phyloP scores from a whole-genome alignment of 2,888 invertebrate genomes.

The Eumacrocentrus americanus region DNA sequence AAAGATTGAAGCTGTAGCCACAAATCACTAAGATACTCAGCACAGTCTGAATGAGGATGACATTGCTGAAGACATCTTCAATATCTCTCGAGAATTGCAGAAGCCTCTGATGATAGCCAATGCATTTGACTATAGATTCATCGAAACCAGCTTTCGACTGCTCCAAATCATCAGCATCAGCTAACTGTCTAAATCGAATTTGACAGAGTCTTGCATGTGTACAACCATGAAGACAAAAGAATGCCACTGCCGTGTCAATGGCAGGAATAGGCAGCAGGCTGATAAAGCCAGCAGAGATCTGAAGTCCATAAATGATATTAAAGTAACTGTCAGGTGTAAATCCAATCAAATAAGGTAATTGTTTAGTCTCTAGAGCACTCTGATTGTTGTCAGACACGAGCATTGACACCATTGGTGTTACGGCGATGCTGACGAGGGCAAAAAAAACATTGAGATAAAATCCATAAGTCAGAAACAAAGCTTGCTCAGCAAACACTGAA shows the following conservation, averaged over 20 bases:
- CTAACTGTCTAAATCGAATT: constrained; percentile 7
- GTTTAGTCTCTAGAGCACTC: constrained; percentile 23
- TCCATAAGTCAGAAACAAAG: constrained; percentile 34
- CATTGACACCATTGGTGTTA: constrained; percentile 15
- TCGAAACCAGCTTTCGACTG: background rate
- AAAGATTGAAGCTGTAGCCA: constrained; percentile 28
- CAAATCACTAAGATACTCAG: constrained; percentile 28
- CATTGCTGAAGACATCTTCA: constrained; percentile 26
- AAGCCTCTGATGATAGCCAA: constrained; percentile 33
- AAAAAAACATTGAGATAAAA: constrained; percentile 36
- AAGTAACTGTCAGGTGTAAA: constrained; percentile 28
- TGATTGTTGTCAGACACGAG: background rate
- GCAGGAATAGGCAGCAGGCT: constrained; percentile 23
- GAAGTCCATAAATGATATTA: constrained; percentile 28
- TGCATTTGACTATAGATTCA: constrained; percentile 1
- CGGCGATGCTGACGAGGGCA: constrained; percentile 28
- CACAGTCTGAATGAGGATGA: constrained; percentile 30
- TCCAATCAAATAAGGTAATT: constrained; percentile 30
- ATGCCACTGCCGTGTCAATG: constrained; percentile 27
- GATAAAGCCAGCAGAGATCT: constrained; percentile 25
- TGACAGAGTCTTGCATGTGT: constrained; percentile 26
- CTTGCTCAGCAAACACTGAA: constrained; percentile 15
- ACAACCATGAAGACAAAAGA: constrained; percentile 32
- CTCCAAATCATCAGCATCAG: background rate
- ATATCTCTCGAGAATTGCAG: constrained; percentile 30